These are phyloP conservation scores for Arothron firmamentum DNA, from an alignment of 2,113 vertebrate species.

Conservation along the genomic window DNA sequence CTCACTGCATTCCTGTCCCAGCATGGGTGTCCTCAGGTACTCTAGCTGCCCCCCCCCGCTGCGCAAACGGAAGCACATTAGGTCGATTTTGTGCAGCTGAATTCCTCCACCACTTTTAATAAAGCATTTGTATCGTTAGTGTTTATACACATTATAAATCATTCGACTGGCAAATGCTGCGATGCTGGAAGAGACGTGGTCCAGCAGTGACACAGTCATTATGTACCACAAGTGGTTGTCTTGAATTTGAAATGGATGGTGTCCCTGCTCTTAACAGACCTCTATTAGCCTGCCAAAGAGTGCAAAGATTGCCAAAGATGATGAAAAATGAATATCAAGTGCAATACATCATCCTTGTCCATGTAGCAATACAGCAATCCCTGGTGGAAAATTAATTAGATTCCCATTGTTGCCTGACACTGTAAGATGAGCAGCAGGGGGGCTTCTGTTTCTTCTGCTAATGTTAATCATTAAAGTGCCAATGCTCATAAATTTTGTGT, in stretches of 20 bases:
- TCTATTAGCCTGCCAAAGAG: constrained; percentile 62
- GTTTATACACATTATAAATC: too few relatives aligned
- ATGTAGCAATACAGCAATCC: constrained; percentile 63
- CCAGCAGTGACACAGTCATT: constrained; percentile 18
- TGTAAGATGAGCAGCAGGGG: constrained; percentile 65
- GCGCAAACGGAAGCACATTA: too few relatives aligned
- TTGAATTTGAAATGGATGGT: constrained; percentile 58
- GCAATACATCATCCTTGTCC: constrained; percentile 75
- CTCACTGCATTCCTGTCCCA: too few relatives aligned
- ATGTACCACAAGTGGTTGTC: constrained; percentile 50
- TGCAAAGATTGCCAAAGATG: constrained; percentile 68
- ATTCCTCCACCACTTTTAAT: too few relatives aligned
- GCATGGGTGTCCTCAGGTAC: too few relatives aligned
- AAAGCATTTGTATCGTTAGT: too few relatives aligned
- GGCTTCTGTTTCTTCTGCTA: constrained; percentile 39
- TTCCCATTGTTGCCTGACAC: constrained; percentile 70
- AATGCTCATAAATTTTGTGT: constrained; percentile 15
- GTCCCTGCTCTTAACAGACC: constrained; percentile 52
- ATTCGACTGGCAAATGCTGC: too few relatives aligned
- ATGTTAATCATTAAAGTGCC: constrained; percentile 45
- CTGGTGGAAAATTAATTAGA: constrained; percentile 73
- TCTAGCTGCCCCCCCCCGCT: too few relatives aligned
- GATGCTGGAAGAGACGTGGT: constrained; percentile 13
- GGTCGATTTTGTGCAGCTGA: too few relatives aligned
- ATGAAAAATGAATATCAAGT: constrained; percentile 76